Conservation (phyloP, 2,888 invertebrate genomes). For the Salpingus planirostris region DNA sequence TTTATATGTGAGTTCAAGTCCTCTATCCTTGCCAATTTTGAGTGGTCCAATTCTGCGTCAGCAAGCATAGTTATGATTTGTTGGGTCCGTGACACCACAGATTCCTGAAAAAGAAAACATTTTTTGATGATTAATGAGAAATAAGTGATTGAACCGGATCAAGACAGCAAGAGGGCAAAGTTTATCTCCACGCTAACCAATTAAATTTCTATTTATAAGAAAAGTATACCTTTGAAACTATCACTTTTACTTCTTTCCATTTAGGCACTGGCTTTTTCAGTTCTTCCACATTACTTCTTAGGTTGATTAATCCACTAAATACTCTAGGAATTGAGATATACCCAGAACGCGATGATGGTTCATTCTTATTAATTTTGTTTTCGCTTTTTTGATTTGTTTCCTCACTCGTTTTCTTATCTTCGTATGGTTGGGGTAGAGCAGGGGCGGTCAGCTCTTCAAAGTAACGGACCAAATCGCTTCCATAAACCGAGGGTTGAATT, state of each 20-base stretch:
- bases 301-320: constrained; percentile 38
- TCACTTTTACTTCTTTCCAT: constrained; percentile 41
- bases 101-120: constrained; percentile 6
- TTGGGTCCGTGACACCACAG: constrained; percentile 47
- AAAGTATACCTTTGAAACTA: constrained; percentile 29
- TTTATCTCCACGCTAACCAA: neutral
- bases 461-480: constrained; percentile 17
- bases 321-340: constrained; percentile 37
- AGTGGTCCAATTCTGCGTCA: constrained; percentile 48
- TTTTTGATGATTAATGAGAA: too few relatives aligned
- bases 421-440: too few relatives aligned
- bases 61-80: constrained; percentile 57
- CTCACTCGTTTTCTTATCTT: too few relatives aligned
- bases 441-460: neutral
- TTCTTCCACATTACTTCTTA: constrained; percentile 28
- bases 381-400: constrained; percentile 6
- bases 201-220: neutral
- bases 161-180: too few relatives aligned
- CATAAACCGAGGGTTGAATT: constrained; percentile 38
- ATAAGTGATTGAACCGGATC: too few relatives aligned
- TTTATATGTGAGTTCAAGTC: constrained; percentile 65
- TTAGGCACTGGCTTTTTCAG: constrained; percentile 32
- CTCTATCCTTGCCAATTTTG: constrained; percentile 54
- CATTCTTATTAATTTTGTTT: too few relatives aligned
- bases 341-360: neutral